phyloP scores from a whole-genome alignment of 35 echinoderm and acorn worm species.

The Stichopus chloronotus region DNA sequence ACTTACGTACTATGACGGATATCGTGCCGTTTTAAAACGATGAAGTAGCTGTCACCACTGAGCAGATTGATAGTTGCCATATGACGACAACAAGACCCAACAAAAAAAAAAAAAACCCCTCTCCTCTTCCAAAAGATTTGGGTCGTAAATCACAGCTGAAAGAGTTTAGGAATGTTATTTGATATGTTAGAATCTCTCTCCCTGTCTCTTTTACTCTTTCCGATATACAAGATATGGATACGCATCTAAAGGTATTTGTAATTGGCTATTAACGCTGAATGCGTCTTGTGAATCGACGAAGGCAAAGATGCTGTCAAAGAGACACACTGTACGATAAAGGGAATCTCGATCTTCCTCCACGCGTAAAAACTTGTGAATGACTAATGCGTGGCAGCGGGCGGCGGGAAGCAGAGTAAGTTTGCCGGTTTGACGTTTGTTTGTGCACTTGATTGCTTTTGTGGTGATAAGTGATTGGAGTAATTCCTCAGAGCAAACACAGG shows the following conservation, averaged over 20 bases:
- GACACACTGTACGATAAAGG: no score
- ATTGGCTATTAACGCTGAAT: slow-evolving; percentile 40
- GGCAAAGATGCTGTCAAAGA: not conserved
- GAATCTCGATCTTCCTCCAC: no score
- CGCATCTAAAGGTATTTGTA: slow-evolving; percentile 41
- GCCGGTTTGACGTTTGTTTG: not conserved
- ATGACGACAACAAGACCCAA: not conserved
- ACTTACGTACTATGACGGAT: not conserved
- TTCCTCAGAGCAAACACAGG: not conserved
- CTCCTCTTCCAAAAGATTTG: slow-evolving; percentile 36
- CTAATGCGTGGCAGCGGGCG: slow-evolving; percentile 1
- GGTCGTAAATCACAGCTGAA: slow-evolving; percentile 48
- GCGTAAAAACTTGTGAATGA: slow-evolving; percentile 24
- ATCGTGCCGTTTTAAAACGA: not conserved
- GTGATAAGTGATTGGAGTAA: not conserved
- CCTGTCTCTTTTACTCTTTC: not conserved
- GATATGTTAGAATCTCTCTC: not conserved
- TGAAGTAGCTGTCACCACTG: slow-evolving; percentile 32
- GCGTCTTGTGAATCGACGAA: slow-evolving; percentile 16
- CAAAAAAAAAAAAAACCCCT: not conserved
- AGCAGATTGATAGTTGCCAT: slow-evolving; percentile 49
- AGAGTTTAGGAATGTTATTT: slow-evolving; percentile 35
- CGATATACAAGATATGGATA: not conserved
- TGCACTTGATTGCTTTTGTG: slow-evolving; percentile 25
- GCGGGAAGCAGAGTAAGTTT: not conserved